Conservation (phyloP, 1,140 invertebrate genomes). For the Diprion similis region DNA sequence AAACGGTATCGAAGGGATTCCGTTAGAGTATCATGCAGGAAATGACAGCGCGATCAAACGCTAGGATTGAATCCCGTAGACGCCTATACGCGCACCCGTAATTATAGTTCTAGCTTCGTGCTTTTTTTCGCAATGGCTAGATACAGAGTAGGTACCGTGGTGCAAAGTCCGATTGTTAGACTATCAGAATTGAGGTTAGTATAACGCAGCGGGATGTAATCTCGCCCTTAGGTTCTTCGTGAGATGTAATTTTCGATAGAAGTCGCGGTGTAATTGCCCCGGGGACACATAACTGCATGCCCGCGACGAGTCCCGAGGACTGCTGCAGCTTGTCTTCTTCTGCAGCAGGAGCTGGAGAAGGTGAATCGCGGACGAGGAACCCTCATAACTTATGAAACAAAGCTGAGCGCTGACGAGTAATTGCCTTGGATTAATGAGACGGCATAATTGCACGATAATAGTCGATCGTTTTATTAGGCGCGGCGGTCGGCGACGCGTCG, state of each 20-base stretch:
- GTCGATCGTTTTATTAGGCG: constrained; percentile 59
- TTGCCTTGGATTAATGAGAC: constrained; percentile 61
- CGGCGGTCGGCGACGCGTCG: background rate
- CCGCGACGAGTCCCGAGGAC: constrained; percentile 24
- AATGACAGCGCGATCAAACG: no score
- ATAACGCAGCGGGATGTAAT: background rate
- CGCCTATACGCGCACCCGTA: no score
- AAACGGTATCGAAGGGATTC: no score
- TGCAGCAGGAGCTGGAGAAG: no score
- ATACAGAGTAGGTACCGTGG: no score
- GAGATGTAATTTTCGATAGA: constrained; percentile 25
- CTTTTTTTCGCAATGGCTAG: no score
- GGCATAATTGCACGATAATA: constrained; percentile 62
- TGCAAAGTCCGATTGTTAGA: no score
- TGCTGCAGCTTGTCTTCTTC: no score
- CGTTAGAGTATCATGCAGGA: no score
- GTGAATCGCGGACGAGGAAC: constrained; percentile 14
- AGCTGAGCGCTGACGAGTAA: constrained; percentile 34
- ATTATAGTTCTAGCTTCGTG: no score
- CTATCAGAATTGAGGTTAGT: no score
- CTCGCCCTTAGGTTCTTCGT: constrained; percentile 1
- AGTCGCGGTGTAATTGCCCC: constrained; percentile 5
- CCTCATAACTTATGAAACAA: constrained; percentile 54
- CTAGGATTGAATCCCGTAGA: no score
- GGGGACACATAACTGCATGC: constrained; percentile 28